Conservation (phyloP, 2,113 vertebrate genomes). For the Heteronetta atricapilla region DNA sequence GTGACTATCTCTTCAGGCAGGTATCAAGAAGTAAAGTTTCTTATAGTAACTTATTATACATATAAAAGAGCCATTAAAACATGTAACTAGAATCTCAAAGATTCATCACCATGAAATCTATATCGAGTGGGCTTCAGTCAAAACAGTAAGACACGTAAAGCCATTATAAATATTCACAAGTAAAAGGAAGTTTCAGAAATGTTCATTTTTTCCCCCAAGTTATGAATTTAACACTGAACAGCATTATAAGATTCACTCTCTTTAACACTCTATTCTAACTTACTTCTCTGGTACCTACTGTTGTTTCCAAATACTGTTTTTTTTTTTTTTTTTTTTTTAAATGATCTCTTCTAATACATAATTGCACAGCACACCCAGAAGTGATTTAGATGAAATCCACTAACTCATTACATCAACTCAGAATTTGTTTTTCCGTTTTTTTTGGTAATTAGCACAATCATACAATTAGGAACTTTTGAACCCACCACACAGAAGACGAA, state of each 20-base stretch:
- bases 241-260: not conserved
- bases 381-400: not conserved
- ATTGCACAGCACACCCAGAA: not conserved
- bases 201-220: not conserved
- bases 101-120: not conserved
- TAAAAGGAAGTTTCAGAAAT: not conserved
- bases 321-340: not conserved
- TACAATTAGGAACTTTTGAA: not conserved
- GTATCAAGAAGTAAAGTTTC: not conserved
- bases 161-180: slow-evolving; percentile 66
- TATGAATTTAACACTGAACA: not conserved
- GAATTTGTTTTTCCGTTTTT: not conserved
- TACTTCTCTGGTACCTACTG: not conserved
- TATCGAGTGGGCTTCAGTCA: not conserved
- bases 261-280: not conserved
- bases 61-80: not conserved
- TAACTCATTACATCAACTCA: not conserved
- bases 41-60: not conserved
- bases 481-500: slow-evolving; percentile 43
- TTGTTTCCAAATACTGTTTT: not conserved
- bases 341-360: not conserved
- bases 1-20: not conserved
- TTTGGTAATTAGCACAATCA: slow-evolving; percentile 23
- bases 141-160: slow-evolving; percentile 49
- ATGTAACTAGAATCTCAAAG: not conserved